Percentiles rank a stretch among this genome's conserved stretches.
phyloP scores from a whole-genome alignment of 2,888 invertebrate genomes.

The Psylliodes chrysocephalus region DNA sequence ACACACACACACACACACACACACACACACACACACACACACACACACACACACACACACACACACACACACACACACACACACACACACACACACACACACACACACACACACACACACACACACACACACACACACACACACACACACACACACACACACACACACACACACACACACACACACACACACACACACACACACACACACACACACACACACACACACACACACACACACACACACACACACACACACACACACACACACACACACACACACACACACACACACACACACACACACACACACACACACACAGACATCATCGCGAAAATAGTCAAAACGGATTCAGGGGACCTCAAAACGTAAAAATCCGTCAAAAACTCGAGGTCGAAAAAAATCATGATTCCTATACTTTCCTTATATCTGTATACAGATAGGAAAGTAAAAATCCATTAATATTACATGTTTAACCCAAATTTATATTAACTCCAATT shows the following conservation, averaged over 20 bases:
- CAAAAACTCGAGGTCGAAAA: too few species aligned
- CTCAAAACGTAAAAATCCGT: too few species aligned
- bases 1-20: slow-evolving; percentile 4
- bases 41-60: slow-evolving; percentile 10
- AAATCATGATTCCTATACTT: too few species aligned
- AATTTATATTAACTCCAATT: too few species aligned
- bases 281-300: slow-evolving; percentile 4
- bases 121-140: slow-evolving; percentile 4
- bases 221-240: slow-evolving; percentile 4
- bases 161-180: slow-evolving; percentile 4
- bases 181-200: slow-evolving; percentile 5
- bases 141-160: slow-evolving; percentile 5
- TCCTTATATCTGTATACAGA: too few species aligned
- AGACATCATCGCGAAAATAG: too few species aligned
- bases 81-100: slow-evolving; percentile 5
- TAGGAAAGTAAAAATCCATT: too few species aligned
- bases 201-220: slow-evolving; percentile 5
- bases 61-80: slow-evolving; percentile 5
- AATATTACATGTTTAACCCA: too few species aligned
- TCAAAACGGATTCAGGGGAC: too few species aligned
- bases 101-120: slow-evolving; percentile 4
- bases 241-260: slow-evolving; percentile 5
- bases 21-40: background rate
- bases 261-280: slow-evolving; percentile 4
- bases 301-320: background rate